phyloP scores from a whole-genome alignment of 2,113 vertebrate species.

The Ursus arctos region DNA sequence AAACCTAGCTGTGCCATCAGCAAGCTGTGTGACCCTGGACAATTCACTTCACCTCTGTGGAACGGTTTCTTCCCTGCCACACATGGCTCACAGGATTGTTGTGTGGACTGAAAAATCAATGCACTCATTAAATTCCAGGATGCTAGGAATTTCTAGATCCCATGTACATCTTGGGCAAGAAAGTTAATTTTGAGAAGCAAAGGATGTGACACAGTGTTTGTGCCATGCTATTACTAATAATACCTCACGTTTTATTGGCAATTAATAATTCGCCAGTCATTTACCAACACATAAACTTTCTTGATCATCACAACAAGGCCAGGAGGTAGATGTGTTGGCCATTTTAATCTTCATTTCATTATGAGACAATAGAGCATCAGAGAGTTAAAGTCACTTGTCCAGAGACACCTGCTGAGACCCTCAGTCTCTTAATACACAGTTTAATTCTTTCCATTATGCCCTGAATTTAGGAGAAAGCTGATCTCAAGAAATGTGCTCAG shows the following conservation, averaged over 20 bases:
- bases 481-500: neutral
- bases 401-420: neutral
- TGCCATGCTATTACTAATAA: neutral
- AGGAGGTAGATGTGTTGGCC: neutral
- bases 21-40: neutral
- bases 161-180: slow-evolving; percentile 13
- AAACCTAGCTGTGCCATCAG: neutral
- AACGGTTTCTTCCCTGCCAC: neutral
- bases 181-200: slow-evolving; percentile 43
- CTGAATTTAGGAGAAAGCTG: neutral
- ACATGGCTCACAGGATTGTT: neutral
- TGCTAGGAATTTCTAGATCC: neutral
- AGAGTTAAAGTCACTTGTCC: neutral
- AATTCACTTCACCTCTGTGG: neutral
- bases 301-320: neutral
- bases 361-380: neutral
- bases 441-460: slow-evolving; percentile 39
- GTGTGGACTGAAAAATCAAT: neutral
- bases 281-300: slow-evolving; percentile 20
- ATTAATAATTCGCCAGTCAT: neutral
- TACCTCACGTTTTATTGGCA: neutral
- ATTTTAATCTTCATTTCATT: neutral
- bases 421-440: neutral
- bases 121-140: neutral
- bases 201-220: neutral